Evolutionary conservation across 2,797 vertebrate species (phyloP).

Genomic region (Gambelia wislizenii): DNA sequence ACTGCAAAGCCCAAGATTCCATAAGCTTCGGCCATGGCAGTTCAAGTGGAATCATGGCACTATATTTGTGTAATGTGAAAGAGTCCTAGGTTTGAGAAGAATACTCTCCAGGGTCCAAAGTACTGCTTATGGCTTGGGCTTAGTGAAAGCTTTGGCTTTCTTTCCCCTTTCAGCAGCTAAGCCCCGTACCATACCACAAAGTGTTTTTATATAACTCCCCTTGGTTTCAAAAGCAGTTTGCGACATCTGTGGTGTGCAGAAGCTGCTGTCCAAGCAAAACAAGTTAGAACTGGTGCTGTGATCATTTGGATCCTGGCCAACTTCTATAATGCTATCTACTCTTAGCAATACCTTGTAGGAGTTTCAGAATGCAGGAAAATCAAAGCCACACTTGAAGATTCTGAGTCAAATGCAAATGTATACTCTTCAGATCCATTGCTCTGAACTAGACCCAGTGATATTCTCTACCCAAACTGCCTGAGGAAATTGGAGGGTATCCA

Average conservation of each 20-base stretch:
- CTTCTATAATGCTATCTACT: not conserved
- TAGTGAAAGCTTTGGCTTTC: not conserved
- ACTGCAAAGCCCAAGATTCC: no score
- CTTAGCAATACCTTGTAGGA: not conserved
- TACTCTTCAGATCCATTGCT: not conserved
- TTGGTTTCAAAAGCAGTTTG: not conserved
- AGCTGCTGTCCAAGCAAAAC: not conserved
- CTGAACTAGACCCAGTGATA: not conserved
- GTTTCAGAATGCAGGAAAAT: not conserved
- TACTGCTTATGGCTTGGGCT: not conserved
- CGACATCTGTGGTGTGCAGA: not conserved
- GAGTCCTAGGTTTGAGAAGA: not conserved
- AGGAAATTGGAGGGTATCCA: not conserved
- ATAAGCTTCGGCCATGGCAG: no score
- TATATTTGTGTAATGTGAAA: slow-evolving; percentile 13
- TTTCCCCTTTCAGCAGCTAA: not conserved
- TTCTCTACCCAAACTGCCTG: not conserved
- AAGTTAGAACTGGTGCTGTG: not conserved
- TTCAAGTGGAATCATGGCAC: no score
- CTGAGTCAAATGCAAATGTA: not conserved
- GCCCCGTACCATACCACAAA: not conserved
- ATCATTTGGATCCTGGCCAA: not conserved
- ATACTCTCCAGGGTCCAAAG: not conserved
- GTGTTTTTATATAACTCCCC: not conserved
- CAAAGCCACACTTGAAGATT: not conserved